phyloP scores from a whole-genome alignment of 1,140 invertebrate species.

The Sinonovacula constricta region DNA sequence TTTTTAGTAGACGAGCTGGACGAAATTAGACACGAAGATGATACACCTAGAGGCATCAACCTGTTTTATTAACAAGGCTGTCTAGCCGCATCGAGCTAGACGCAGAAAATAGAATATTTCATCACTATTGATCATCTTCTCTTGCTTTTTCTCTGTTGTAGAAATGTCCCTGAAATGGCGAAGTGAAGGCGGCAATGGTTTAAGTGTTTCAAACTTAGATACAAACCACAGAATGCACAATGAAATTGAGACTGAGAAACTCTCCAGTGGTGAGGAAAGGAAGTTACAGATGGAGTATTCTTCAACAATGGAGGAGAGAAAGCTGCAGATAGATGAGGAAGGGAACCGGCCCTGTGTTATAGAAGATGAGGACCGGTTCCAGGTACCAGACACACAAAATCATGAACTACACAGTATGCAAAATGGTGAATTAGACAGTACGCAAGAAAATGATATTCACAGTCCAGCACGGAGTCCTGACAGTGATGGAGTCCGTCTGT shows the following conservation, averaged over 20 bases:
- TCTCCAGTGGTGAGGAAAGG: constrained; percentile 23
- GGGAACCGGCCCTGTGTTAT: constrained; percentile 35
- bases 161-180: constrained; percentile 45
- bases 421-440: constrained; percentile 8
- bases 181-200: constrained; percentile 39
- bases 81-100: constrained; percentile 44
- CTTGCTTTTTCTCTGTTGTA: constrained; percentile 30
- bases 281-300: constrained; percentile 33
- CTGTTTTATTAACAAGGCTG: constrained; percentile 29
- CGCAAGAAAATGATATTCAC: not conserved
- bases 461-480: constrained; percentile 28
- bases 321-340: constrained; percentile 50
- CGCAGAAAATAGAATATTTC: constrained; percentile 35
- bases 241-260: constrained; percentile 32
- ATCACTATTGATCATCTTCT: constrained; percentile 41
- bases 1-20: too few relatives aligned
- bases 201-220: constrained; percentile 38
- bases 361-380: constrained; percentile 44
- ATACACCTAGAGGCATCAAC: not conserved
- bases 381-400: constrained; percentile 44
- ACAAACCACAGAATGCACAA: constrained; percentile 32
- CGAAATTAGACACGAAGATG: not conserved
- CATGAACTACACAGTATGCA: constrained; percentile 13
- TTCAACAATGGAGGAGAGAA: constrained; percentile 40
- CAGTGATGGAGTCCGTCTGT: constrained; percentile 9